Base-by-base conservation (phyloP, 2,113 vertebrate genomes). In the Scomber japonicus region DNA sequence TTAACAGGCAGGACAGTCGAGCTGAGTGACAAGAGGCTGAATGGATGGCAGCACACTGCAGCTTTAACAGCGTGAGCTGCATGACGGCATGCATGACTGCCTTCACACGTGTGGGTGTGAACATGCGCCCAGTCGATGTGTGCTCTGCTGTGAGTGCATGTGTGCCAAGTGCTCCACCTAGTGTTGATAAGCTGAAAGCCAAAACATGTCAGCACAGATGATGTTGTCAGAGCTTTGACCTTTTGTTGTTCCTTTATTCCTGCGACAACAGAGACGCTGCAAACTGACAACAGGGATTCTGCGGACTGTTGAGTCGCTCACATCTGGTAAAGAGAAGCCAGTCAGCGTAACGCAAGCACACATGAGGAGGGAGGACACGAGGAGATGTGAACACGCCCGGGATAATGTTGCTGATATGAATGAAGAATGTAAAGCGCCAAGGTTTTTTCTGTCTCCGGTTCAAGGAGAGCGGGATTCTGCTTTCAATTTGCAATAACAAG, bases 151-250 rank as follows among this genome's bases (percentile, higher is more conserved):
- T 6, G 16, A 40, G 35, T 9, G 45, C 11, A 1, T 40, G 74
- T 11, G 88, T 72, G 57, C 50, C 91, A 50, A 92, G 82, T 74
- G 89, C 89, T 59, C 89, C 93, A 88, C 85, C 94, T 94, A 84
- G 87, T 92, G 94, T 30, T 0, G 7, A 79, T 10, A 40, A 0
- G 24, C 50, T 14, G 75, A 50, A 71, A 50, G 27, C 49, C 71
- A 1, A 17, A 24, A 19, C 13, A 5, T 31, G 70, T 61, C 73
- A 3, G 72, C 31, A 24, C 19, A n/a, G 69, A 80, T 16, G 75
- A 85, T 27, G 70, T 0, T 8, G 77, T 79, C 61, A 10, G 31
- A 40, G 62, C 66, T 75, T 76, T 72, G 71, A 75, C 74, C 80
- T 85, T 88, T 85, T 21, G 49, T 51, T 74, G 67, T 81, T 80